Evolutionary conservation across 2,113 vertebrate genomes (phyloP).

Genomic region (Casuarius casuarius): DNA sequence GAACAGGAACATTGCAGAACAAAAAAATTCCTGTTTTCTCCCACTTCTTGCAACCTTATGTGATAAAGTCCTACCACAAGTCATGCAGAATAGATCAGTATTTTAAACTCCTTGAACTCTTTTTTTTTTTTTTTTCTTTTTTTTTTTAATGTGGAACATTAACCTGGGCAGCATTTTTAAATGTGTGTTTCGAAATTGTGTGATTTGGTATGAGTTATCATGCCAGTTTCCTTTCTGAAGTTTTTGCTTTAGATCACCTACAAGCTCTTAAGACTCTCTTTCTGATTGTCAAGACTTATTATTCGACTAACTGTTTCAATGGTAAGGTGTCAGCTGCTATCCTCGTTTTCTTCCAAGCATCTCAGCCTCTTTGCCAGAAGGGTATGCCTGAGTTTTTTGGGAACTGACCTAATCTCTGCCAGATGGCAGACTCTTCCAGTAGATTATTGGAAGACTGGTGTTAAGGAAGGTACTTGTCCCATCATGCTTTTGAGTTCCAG

Average conservation of each 20-base stretch:
- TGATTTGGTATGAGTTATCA: not conserved
- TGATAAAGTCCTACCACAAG: not conserved
- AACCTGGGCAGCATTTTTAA: not conserved
- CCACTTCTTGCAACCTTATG: rapidly evolving
- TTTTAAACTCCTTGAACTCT: not conserved
- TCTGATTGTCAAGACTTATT: not conserved
- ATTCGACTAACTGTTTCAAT: not conserved
- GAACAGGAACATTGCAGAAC: not conserved
- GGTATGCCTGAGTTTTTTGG: not conserved
- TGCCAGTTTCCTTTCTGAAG: not conserved
- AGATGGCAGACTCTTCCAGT: not conserved
- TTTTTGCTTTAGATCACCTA: not conserved
- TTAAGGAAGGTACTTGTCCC: not conserved
- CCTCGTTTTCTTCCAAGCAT: not conserved
- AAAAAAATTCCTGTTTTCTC: not conserved
- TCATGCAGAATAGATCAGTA: not conserved
- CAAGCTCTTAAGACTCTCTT: not conserved
- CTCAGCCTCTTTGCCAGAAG: not conserved
- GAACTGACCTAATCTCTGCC: not conserved
- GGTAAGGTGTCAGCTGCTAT: not conserved
- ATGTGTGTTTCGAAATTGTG: not conserved
- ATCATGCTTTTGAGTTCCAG: not conserved
- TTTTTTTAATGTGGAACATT: not conserved
- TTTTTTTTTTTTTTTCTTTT: not conserved
- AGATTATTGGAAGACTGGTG: not conserved